Percentiles rank a stretch among this genome's conserved stretches.
Evolutionary conservation across 2,113 vertebrate species (phyloP).

Genomic region (Peromyscus californicus): DNA sequence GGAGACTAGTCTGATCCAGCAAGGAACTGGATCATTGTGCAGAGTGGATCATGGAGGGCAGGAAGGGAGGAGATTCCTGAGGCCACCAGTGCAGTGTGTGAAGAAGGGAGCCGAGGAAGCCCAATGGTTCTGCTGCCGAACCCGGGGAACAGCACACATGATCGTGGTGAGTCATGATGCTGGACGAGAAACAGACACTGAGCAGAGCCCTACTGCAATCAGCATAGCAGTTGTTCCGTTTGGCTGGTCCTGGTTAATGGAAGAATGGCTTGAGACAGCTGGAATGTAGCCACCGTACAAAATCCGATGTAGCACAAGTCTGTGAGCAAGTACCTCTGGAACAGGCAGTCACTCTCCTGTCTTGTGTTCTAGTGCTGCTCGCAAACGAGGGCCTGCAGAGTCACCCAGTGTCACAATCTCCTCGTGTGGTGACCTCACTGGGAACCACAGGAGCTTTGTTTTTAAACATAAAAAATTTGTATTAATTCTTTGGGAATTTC

Average conservation of each 20-base stretch:
- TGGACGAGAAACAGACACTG: background rate
- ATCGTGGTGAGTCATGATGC: background rate
- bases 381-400: rapidly evolving
- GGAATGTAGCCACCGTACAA: background rate
- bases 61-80: background rate
- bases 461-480: background rate
- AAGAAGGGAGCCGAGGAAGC: no score
- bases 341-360: background rate
- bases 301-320: background rate
- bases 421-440: background rate
- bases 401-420: background rate
- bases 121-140: background rate
- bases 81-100: no score
- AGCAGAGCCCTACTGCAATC: background rate
- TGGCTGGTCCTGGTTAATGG: background rate
- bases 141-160: background rate
- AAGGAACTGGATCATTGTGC: background rate
- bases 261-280: background rate
- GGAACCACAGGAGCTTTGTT: background rate
- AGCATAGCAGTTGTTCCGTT: background rate
- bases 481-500: no score
- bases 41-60: background rate
- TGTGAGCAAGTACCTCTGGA: no score
- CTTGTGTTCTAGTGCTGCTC: no score
- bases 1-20: background rate